Evolutionary conservation across 2,797 vertebrate species (phyloP), one percentile per base, ranked within the genome.

Genomic region (Anabacerthia variegaticeps): DNA sequence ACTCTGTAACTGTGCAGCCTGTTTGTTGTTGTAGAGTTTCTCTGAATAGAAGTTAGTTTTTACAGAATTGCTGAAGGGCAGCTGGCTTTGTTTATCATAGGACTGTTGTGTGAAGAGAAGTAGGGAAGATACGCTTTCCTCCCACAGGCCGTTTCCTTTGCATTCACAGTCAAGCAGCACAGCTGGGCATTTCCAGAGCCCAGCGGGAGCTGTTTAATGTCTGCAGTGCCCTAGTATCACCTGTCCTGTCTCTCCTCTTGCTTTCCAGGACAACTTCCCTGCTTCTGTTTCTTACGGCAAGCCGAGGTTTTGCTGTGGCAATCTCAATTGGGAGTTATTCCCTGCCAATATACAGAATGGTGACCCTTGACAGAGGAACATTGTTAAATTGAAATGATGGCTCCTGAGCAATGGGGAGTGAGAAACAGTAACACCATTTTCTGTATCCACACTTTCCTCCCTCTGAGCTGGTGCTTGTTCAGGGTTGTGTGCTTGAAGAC

Each of bases 181-280:
- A 88, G 72, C 52, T 72, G 46, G 91, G 44, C 41, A 44, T 77
- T 93, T 93, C 49, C 61, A 85, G 77, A 79, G 37, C 74, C 37
- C 43, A 52, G 80, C 48, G 88, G 90, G 74, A 95, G 71, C 28
- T 61, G 32, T 92, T 95, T 94, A 14, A 46, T 86, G 67, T 86
- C 59, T 79, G 63, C 32, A 55, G 15, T 77, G 77, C 37, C 26
- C 30, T 76, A 20, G 26, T 72, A 22, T 55, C 6, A 10, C 51
- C 77, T 55, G 37, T 22, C 22, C 36, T 30, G 18, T 91, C 59
- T 82, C 41, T 79, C 13, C 34, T 76, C 34, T 71, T 93, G 61
- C 37, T 88, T 63, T 88, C 56, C 51, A 59, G 39, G 59, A 44
- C 27, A 22, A 28, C 37, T 74, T 94, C 46, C 43, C 41, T 84